Evolutionary conservation across 2,113 vertebrate genomes (phyloP).

Genomic region (Hydropotes inermis): DNA sequence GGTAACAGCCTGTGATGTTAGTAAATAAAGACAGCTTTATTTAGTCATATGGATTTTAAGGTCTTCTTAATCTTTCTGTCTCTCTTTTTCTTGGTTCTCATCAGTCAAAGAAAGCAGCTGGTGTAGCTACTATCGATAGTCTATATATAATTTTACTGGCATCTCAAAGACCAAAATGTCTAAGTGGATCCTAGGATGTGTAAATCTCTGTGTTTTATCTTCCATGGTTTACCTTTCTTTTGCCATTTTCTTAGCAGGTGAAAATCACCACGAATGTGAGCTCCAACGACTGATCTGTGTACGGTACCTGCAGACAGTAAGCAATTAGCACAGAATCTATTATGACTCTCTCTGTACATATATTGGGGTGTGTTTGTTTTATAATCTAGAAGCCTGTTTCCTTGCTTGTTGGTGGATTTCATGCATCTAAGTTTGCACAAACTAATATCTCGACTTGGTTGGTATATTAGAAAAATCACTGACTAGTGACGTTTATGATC

Average conservation of each 20-base stretch:
- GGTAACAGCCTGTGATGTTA: background rate
- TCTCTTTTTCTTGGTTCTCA: slow-evolving; percentile 61
- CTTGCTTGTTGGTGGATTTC: background rate
- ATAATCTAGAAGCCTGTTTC: background rate
- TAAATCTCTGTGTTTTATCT: slow-evolving; percentile 23
- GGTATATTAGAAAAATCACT: background rate
- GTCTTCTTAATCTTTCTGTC: slow-evolving; percentile 53
- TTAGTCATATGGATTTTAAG: slow-evolving; percentile 62
- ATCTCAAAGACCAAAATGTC: background rate
- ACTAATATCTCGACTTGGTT: background rate
- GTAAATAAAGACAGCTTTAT: slow-evolving; percentile 64
- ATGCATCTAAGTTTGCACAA: background rate
- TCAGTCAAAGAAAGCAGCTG: slow-evolving; percentile 58
- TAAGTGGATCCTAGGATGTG: background rate
- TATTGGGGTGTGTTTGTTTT: background rate
- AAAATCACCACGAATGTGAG: background rate
- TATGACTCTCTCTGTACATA: background rate
- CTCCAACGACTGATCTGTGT: background rate
- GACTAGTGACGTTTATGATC: background rate
- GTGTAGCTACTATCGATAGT: background rate
- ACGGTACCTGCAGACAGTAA: too few relatives aligned
- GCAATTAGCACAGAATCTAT: background rate
- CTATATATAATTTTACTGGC: slow-evolving; percentile 39
- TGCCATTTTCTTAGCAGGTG: background rate
- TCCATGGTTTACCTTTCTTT: background rate